phyloP scores from a whole-genome alignment of 2,113 vertebrate species.

The Pelobates fuscus region DNA sequence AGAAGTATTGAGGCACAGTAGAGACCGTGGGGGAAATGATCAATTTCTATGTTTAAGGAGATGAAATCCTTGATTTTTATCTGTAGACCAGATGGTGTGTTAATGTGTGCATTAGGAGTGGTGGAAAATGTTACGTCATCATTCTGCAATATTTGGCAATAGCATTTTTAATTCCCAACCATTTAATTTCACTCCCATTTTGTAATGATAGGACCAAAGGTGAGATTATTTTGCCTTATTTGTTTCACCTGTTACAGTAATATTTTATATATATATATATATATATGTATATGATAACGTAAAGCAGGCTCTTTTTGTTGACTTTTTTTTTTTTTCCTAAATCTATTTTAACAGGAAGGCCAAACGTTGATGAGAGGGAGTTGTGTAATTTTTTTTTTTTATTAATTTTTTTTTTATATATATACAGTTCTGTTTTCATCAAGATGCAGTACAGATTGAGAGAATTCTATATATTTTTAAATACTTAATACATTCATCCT shows the following conservation, averaged over 20 bases:
- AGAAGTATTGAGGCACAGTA: background rate
- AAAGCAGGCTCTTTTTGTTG: constrained; percentile 25
- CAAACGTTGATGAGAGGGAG: constrained; percentile 3
- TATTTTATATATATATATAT: constrained; percentile 56
- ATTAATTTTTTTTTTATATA: constrained; percentile 1
- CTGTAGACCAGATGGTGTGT: background rate
- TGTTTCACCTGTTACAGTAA: constrained; percentile 42
- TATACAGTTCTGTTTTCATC: background rate
- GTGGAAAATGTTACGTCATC: background rate
- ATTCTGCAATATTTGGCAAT: background rate
- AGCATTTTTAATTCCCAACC: background rate
- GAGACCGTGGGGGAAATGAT: background rate
- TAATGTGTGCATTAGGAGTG: background rate
- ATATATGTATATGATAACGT: constrained; percentile 50
- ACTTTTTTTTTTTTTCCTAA: constrained; percentile 13
- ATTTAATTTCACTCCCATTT: constrained; percentile 8
- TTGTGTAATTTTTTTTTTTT: background rate
- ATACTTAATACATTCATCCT: background rate
- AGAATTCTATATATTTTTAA: background rate
- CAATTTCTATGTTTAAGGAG: background rate
- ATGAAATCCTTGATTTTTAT: too few relatives aligned
- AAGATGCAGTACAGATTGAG: constrained; percentile 10
- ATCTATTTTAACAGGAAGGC: constrained; percentile 50
- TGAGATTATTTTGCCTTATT: constrained; percentile 39
- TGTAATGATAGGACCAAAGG: constrained; percentile 48